Evolutionary conservation across 2,113 vertebrate genomes (phyloP).

Genomic region (Dromiciops gliroides): DNA sequence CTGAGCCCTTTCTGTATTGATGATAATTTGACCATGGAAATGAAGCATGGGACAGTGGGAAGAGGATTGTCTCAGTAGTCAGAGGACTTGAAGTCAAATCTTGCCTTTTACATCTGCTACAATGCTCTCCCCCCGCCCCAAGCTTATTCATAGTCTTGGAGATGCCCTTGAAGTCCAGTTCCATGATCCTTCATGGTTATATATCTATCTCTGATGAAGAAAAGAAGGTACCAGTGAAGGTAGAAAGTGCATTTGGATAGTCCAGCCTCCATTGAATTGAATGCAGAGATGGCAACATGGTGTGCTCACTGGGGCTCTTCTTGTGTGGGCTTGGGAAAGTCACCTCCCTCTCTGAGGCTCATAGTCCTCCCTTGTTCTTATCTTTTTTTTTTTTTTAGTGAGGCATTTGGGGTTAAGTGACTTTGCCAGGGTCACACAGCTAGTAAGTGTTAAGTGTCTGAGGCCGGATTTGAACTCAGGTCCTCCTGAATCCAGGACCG

Average conservation of each 20-base stretch:
- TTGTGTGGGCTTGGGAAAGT: background rate
- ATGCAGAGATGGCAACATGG: background rate
- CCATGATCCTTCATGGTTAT: background rate
- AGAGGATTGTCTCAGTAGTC: background rate
- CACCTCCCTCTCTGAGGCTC: background rate
- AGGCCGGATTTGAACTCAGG: too few relatives aligned
- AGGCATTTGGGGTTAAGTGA: too few relatives aligned
- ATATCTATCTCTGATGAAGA: background rate
- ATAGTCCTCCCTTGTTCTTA: background rate
- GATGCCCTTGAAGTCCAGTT: background rate
- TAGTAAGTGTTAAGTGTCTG: too few relatives aligned
- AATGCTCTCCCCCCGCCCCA: too few relatives aligned
- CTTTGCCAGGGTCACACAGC: too few relatives aligned
- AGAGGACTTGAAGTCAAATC: background rate
- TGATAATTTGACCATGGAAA: background rate
- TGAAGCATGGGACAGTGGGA: background rate
- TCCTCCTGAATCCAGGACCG: too few relatives aligned
- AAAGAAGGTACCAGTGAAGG: background rate
- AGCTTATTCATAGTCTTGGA: background rate
- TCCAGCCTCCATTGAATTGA: background rate
- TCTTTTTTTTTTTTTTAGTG: too few relatives aligned
- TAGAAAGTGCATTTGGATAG: slow-evolving; percentile 10
- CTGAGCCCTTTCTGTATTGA: background rate
- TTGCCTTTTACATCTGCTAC: background rate
- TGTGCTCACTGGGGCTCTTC: background rate